These are phyloP conservation scores for Chrysopa pallens DNA, from an alignment of 1,140 invertebrate genomes.

Conservation along the genomic window DNA sequence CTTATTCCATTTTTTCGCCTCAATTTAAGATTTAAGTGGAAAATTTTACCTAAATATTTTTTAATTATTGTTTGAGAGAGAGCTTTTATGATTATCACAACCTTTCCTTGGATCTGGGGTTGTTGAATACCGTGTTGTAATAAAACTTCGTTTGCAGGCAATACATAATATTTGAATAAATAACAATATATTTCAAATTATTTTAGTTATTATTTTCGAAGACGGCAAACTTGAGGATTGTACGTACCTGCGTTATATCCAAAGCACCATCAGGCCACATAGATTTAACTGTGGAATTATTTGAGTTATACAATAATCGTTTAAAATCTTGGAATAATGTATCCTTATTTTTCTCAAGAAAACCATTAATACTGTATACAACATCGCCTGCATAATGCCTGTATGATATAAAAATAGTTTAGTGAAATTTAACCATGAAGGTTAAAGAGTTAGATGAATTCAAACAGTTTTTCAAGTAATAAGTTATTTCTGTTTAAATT, in stretches of 20 bases:
- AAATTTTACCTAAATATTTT: too few relatives aligned
- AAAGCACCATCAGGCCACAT: constrained; percentile 95
- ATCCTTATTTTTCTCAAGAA: constrained; percentile 93
- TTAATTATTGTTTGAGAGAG: too few relatives aligned
- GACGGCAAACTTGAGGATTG: not conserved
- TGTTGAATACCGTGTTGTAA: too few relatives aligned
- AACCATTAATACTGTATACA: constrained; percentile 73
- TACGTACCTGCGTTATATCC: constrained; percentile 61
- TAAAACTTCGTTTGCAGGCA: not conserved
- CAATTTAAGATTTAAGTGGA: not conserved
- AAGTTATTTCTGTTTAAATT: too few relatives aligned
- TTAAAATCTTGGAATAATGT: constrained; percentile 93
- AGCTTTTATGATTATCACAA: too few relatives aligned
- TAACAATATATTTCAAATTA: too few relatives aligned
- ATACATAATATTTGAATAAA: not conserved
- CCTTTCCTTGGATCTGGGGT: too few relatives aligned
- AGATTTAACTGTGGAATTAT: constrained; percentile 49
- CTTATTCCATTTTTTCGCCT: too few relatives aligned
- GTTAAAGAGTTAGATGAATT: too few relatives aligned
- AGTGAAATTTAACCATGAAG: too few relatives aligned
- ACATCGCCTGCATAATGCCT: constrained; percentile 94
- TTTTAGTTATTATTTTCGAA: too few relatives aligned
- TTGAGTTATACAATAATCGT: constrained; percentile 67
- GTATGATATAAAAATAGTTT: constrained; percentile 1
- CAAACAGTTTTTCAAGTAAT: too few relatives aligned